These are phyloP conservation scores for Cerastis leucographa DNA, from an alignment of 2,888 invertebrate species.

Conservation along the genomic window DNA sequence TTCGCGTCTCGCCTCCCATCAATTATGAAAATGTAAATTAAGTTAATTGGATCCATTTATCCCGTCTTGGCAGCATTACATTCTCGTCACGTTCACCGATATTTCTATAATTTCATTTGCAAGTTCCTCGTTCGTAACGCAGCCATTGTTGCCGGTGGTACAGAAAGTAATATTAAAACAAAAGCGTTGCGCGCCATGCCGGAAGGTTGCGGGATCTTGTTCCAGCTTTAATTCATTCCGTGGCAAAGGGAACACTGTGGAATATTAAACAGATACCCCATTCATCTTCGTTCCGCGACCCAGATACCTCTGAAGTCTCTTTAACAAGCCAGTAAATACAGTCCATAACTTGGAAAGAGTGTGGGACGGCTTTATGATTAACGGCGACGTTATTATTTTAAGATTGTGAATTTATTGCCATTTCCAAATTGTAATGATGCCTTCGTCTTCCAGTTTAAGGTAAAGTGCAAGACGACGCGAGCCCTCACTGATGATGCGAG, in stretches of 20 bases:
- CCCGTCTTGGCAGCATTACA: conserved; percentile 14
- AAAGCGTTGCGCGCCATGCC: conserved; percentile 52
- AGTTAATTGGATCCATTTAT: conserved; percentile 50
- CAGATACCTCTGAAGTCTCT: conserved; percentile 70
- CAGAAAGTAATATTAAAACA: conserved; percentile 65
- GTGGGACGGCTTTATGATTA: conserved; percentile 25
- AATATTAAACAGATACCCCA: conserved; percentile 78
- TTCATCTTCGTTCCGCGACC: conserved; percentile 76
- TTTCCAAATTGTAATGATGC: conserved; percentile 51
- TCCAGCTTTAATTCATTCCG: conserved; percentile 79
- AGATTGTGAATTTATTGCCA: conserved; percentile 31
- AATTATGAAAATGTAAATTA: conserved; percentile 49
- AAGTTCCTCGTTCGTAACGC: conserved; percentile 45
- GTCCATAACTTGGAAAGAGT: conserved; percentile 48
- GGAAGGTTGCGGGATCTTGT: conserved; percentile 70
- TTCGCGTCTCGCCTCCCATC: conserved; percentile 8
- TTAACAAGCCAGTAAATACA: conserved; percentile 62
- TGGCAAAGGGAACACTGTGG: conserved; percentile 70
- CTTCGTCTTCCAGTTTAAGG: conserved; percentile 54
- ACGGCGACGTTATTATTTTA: conserved; percentile 4
- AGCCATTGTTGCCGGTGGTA: conserved; percentile 42
- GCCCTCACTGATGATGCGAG: conserved; percentile 43
- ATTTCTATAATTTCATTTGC: conserved; percentile 56
- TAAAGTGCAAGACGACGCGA: conserved; percentile 39
- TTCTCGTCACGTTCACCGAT: conserved; percentile 58